Evolutionary conservation across 2,888 invertebrate species (phyloP), one percentile per base, ranked within the genome.

Genomic region (Macropis europaea): DNA sequence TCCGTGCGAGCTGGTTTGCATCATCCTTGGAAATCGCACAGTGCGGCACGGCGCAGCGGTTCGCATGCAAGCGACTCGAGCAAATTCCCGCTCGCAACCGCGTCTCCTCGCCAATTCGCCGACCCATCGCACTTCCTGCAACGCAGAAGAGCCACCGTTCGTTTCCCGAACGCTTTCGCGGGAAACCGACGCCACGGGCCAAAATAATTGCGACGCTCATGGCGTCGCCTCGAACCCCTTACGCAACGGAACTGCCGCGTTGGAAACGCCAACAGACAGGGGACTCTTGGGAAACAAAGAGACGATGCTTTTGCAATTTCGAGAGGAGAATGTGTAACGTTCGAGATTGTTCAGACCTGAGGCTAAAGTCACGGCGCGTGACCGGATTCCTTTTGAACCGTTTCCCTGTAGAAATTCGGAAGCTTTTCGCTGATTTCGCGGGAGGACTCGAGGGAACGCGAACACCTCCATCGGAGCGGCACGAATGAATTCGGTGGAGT

Each of bases 21-120:
- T 77, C 80, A 76, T 63, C 70, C 53, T 24, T 22, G 56, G 79
- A 76, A 78, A 81, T 69, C 71, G 34, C 34, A 13, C 11, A 43
- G 6, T 17, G 19, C 22, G 28, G 19, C 11, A 22, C 7, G 48
- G 26, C 42, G 63, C 47, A 42, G 40, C 50, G 38, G 19, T 70
- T 34, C 28, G 15, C 67, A 22, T 57, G 40, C n/a, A n/a, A n/a
- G n/a, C 34, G 7, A 22, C 28, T 2, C 34, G 26, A 38, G 57
- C 53, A 40, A 48, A n/a, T n/a, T n/a, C 40, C 2, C 26, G 38
- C 22, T 22, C 11, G 28, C 47, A 26, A 45, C 11, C 26, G 19
- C 3, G 13, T 9, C 9, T 11, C 48, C 19, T 53, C 26, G 72
- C 72, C 57, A 62, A 63, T 63, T 63, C 38, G 19, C n/a, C 19